These are phyloP conservation scores for Spodoptera littoralis DNA, from an alignment of 2,888 invertebrate species.

Conservation along the genomic window DNA sequence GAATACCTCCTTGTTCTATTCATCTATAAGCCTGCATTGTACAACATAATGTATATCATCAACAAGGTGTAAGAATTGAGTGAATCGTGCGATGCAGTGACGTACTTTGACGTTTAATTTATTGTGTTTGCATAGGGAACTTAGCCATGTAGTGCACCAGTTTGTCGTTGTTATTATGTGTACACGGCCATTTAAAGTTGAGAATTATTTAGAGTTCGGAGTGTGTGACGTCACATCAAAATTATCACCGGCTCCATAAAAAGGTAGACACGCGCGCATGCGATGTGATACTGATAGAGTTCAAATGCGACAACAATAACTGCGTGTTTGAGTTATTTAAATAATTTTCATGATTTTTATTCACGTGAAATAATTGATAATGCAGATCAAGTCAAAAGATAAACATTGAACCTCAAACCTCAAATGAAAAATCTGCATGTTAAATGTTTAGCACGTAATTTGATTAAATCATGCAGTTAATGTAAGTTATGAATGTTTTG, in stretches of 20 bases:
- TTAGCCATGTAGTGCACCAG: constrained; percentile 60
- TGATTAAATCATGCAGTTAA: no score
- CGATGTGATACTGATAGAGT: constrained; percentile 66
- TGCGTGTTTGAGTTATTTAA: constrained; percentile 20
- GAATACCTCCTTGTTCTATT: no score
- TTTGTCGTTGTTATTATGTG: constrained; percentile 64
- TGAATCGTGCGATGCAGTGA: constrained; percentile 14
- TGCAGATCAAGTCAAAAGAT: constrained; percentile 2
- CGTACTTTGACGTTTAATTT: constrained; percentile 24
- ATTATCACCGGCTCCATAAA: constrained; percentile 84
- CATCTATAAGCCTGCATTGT: no score
- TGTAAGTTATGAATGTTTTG: no score
- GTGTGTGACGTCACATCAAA: constrained; percentile 75
- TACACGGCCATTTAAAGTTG: constrained; percentile 71
- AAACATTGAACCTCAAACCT: constrained; percentile 1
- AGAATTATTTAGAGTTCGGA: constrained; percentile 65
- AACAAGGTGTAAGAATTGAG: background rate
- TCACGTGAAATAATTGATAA: background rate
- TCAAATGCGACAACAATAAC: constrained; percentile 46
- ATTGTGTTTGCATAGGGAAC: constrained; percentile 22
- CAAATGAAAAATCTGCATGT: no score
- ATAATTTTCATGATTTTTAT: constrained; percentile 8
- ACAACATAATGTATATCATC: background rate
- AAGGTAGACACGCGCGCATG: constrained; percentile 79
- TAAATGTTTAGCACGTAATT: no score